Conservation (phyloP, 2,113 vertebrate genomes). For the Anarrhichthys ocellatus region DNA sequence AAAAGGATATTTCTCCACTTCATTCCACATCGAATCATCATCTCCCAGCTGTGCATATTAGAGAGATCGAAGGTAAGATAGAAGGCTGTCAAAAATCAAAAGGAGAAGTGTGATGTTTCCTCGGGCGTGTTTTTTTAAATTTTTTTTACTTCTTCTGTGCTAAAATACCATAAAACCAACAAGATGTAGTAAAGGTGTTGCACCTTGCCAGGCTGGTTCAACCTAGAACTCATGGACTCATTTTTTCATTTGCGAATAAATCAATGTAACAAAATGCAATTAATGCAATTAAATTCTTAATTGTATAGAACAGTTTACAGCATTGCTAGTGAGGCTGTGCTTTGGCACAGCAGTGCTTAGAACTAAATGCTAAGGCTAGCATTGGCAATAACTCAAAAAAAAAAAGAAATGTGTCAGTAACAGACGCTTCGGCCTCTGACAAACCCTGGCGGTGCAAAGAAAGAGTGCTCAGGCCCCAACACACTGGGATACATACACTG, state of each 20-base stretch:
- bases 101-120: constrained; percentile 22
- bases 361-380: background rate
- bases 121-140: background rate
- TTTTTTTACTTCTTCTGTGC: background rate
- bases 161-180: constrained; percentile 12
- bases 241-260: background rate
- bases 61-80: constrained; percentile 38
- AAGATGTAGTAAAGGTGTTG: background rate
- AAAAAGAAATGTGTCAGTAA: too few relatives aligned
- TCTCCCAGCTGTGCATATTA: background rate
- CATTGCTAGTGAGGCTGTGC: background rate
- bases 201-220: background rate
- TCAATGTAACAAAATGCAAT: constrained; percentile 19
- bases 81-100: constrained; percentile 33
- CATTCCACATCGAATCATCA: constrained; percentile 16
- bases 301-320: background rate
- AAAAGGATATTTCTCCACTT: constrained; percentile 20
- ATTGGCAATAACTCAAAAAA: background rate
- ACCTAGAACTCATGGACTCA: background rate
- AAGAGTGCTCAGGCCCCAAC: too few relatives aligned
- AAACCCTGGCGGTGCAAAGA: too few relatives aligned
- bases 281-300: background rate
- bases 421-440: too few relatives aligned
- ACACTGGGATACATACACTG: too few relatives aligned
- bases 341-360: background rate